Evolutionary conservation across 2,113 vertebrate genomes (phyloP), one percentile per base, ranked within the genome.

Genomic region (Hymenochirus boettgeri): DNA sequence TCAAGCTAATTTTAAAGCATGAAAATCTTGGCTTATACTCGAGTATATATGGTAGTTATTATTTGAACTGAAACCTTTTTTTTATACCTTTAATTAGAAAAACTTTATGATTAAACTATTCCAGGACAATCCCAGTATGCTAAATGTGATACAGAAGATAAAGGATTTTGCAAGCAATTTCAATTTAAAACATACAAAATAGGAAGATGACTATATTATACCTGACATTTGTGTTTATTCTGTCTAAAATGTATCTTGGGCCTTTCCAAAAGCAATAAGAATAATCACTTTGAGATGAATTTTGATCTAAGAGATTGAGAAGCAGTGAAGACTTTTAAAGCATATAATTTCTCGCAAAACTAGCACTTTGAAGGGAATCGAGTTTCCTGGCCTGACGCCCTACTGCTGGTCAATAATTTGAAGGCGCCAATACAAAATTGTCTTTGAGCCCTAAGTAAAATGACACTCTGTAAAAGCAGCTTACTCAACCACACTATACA

Each of bases 381-480:
- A 52, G 74, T 72, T 81, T 70, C 73, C 57, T 33, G 65, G 73
- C 71, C 62, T 74, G 71, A 39, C 9, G 0, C 51, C 85, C 79
- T 73, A 75, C 72, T 81, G 78, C 84, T 82, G 81, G 86, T 90
- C 92, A 91, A 93, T 93, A 90, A 70, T 76, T 73, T 82, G 79
- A 80, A 91, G 88, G 88, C 87, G 50, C 89, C 93, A 89, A 84
- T 78, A 83, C 47, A 75, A 84, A 82, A 86, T 88, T 87, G 78
- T 86, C 81, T 77, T 83, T 83, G 82, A 57, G 73, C 77, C 72
- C 83, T 81, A 78, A 84, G 86, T 85, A 92, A 91, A 92, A 90
- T 85, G 88, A 90, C 82, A 90, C 87, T 85, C 79, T 76, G 75
- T 69, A 73, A 75, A 76, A 76, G 70, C 82, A 85, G 78, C 85